Evolutionary conservation across 1,140 invertebrate species (phyloP).

Genomic region (Chironomus striatipennis): DNA sequence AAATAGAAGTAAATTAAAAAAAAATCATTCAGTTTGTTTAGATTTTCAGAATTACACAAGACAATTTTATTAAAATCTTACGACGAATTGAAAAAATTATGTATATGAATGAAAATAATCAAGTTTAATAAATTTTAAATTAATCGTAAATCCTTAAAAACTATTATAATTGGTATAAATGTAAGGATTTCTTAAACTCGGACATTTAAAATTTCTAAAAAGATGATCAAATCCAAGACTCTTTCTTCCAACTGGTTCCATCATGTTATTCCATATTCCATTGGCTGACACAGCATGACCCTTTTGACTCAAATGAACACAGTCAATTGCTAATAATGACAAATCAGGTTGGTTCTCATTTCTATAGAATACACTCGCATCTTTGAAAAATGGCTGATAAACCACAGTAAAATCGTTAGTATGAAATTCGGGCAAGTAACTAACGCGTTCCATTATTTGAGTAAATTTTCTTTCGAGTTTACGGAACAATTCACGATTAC

Average conservation of each 20-base stretch:
- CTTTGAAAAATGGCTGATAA: constrained; percentile 42
- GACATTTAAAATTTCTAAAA: constrained; percentile 29
- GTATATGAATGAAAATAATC: no score
- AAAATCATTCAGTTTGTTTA: no score
- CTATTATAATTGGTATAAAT: constrained; percentile 30
- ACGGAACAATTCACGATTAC: constrained; percentile 22
- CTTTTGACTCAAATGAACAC: constrained; percentile 57
- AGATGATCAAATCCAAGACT: constrained; percentile 26
- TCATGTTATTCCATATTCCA: constrained; percentile 47
- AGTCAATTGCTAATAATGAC: constrained; percentile 51
- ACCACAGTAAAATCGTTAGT: constrained; percentile 51
- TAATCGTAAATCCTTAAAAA: no score
- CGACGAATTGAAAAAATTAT: no score
- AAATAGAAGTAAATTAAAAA: no score
- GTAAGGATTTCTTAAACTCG: constrained; percentile 28
- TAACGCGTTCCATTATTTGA: constrained; percentile 26
- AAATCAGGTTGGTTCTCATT: constrained; percentile 42
- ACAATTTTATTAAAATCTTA: no score
- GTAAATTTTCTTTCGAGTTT: constrained; percentile 25
- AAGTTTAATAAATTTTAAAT: no score
- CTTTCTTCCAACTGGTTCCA: constrained; percentile 39
- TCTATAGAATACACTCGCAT: constrained; percentile 36
- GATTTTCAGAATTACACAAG: no score
- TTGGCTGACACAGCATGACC: constrained; percentile 46
- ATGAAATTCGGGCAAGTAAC: constrained; percentile 24